These are phyloP conservation scores for Drosophila anceps DNA, from an alignment of 2,888 invertebrate species.

Conservation along the genomic window DNA sequence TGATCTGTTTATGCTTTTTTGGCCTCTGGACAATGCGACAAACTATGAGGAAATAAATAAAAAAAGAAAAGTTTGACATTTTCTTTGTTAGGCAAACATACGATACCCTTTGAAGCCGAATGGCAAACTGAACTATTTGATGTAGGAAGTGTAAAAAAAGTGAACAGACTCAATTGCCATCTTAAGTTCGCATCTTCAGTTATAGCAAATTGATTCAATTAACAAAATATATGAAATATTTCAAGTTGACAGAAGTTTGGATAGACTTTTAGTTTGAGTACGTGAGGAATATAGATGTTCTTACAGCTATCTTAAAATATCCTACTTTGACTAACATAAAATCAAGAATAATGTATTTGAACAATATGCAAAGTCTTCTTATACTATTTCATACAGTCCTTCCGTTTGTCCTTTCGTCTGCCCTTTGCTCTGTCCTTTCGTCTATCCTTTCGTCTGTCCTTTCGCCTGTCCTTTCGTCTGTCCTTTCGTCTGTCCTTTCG, in stretches of 20 bases:
- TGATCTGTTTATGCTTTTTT: constrained; percentile 75
- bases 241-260: too few relatives aligned
- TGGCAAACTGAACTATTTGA: background rate
- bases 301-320: too few relatives aligned
- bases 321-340: too few relatives aligned
- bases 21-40: constrained; percentile 46
- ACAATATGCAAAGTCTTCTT: background rate
- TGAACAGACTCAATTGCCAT: too few relatives aligned
- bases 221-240: too few relatives aligned
- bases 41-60: constrained; percentile 32
- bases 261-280: too few relatives aligned
- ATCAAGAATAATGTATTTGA: background rate
- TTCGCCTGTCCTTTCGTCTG: background rate
- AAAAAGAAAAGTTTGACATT: background rate
- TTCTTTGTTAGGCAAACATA: constrained; percentile 1
- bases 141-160: too few relatives aligned
- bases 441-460: background rate
- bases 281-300: too few relatives aligned
- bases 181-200: too few relatives aligned
- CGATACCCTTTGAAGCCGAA: background rate
- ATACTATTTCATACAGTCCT: background rate
- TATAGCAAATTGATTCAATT: too few relatives aligned
- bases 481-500: too few relatives aligned
- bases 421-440: too few relatives aligned
- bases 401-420: background rate